Conservation (phyloP, 2,888 invertebrate genomes). For the Heteromyza rotundicornis region DNA sequence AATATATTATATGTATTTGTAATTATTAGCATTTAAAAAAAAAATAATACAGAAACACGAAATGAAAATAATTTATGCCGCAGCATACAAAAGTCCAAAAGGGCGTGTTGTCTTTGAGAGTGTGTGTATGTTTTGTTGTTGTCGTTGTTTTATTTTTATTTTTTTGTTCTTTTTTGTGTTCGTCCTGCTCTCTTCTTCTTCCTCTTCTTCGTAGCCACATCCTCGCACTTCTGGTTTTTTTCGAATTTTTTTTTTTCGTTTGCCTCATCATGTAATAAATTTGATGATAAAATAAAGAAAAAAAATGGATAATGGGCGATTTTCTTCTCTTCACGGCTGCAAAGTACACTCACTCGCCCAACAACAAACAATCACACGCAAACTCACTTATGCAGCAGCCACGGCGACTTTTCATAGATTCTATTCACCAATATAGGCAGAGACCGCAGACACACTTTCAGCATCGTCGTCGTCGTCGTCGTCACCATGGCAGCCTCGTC, state of each 20-base stretch:
- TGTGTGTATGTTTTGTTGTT: slow-evolving; percentile 6
- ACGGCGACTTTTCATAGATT: not conserved
- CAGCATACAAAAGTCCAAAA: slow-evolving; percentile 22
- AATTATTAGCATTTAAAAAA: not conserved
- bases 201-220: slow-evolving; percentile 4
- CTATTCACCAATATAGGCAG: not conserved
- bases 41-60: not conserved
- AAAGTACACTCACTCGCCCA: slow-evolving; percentile 11
- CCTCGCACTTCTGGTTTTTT: slow-evolving; percentile 3
- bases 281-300: slow-evolving; percentile 55
- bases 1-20: not conserved
- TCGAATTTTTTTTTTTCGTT: slow-evolving; percentile 39
- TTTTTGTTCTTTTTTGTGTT: slow-evolving; percentile 29
- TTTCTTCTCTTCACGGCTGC: slow-evolving; percentile 33
- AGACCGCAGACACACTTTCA: not conserved
- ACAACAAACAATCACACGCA: slow-evolving; percentile 9
- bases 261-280: slow-evolving; percentile 52
- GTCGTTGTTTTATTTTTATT: slow-evolving; percentile 4
- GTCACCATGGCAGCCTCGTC: too few relatives aligned
- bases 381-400: slow-evolving; percentile 1
- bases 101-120: slow-evolving; percentile 25
- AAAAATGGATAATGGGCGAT: slow-evolving; percentile 54
- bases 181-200: slow-evolving; percentile 37
- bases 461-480: not conserved
- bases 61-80: not conserved